These are phyloP conservation scores for Parnassius mnemosyne DNA, from an alignment of 2,888 invertebrate species.

Conservation along the genomic window DNA sequence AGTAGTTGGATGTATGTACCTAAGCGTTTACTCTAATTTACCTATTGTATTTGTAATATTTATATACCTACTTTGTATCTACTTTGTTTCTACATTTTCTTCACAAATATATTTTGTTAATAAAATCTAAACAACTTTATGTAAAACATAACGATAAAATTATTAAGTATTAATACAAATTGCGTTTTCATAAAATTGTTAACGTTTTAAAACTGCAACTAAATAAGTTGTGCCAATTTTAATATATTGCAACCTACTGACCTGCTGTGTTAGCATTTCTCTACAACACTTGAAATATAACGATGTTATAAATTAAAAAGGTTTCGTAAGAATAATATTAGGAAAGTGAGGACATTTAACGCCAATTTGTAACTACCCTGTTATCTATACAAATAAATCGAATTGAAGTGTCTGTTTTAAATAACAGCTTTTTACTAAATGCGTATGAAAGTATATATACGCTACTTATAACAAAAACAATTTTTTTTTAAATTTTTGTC, in stretches of 20 bases:
- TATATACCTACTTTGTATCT: too few relatives aligned
- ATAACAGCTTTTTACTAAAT: too few relatives aligned
- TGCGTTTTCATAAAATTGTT: constrained; percentile 2
- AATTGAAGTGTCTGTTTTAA: too few relatives aligned
- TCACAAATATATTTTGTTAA: too few relatives aligned
- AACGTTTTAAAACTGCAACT: constrained; percentile 19
- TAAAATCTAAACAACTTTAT: too few relatives aligned
- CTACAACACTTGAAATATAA: constrained; percentile 21
- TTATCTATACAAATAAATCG: neutral
- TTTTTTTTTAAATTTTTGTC: too few relatives aligned
- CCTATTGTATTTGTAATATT: too few relatives aligned
- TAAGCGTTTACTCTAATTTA: too few relatives aligned
- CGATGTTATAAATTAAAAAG: constrained; percentile 22
- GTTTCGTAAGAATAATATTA: constrained; percentile 20
- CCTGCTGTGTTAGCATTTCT: constrained; percentile 17
- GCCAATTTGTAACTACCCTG: neutral
- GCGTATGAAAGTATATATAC: too few relatives aligned
- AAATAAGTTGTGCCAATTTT: constrained; percentile 22
- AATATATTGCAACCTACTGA: constrained; percentile 23
- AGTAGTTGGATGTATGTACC: too few relatives aligned
- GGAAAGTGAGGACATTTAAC: neutral
- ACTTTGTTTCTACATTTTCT: too few relatives aligned
- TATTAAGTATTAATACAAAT: neutral
- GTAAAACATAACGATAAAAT: neutral
- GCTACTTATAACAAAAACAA: too few relatives aligned